Conservation (phyloP, 2,113 vertebrate genomes). For the Psettodes erumei region DNA sequence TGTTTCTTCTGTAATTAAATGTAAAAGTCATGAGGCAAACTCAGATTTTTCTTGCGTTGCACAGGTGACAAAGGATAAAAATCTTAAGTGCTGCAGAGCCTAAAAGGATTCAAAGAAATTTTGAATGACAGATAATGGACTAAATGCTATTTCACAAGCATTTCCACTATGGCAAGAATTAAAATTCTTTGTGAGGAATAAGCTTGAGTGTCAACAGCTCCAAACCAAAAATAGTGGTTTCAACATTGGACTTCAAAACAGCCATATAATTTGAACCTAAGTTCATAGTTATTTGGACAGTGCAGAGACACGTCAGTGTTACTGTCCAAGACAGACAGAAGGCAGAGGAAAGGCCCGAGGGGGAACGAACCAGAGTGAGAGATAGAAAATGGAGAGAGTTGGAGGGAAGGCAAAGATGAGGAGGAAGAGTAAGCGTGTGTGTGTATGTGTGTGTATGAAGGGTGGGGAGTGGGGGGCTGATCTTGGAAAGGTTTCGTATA, state of each 20-base stretch:
- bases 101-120: background rate
- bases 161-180: background rate
- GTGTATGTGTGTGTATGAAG: background rate
- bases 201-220: background rate
- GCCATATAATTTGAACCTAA: background rate
- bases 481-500: constrained; percentile 83
- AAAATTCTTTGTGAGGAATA: background rate
- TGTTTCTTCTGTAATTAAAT: background rate
- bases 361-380: constrained; percentile 36
- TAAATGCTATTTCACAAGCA: background rate
- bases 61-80: too few relatives aligned
- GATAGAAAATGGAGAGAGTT: constrained; percentile 37
- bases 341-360: constrained; percentile 30
- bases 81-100: background rate
- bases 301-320: constrained; percentile 1
- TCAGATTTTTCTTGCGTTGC: background rate
- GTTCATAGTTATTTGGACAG: background rate
- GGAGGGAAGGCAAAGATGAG: constrained; percentile 46
- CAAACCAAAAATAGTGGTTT: background rate
- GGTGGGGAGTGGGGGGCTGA: constrained; percentile 42
- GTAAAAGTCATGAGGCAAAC: background rate
- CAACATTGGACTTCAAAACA: background rate
- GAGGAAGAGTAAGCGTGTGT: constrained; percentile 40
- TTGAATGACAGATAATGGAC: too few relatives aligned
- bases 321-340: constrained; percentile 29